Percentiles rank a stretch among this genome's conserved stretches.
These are phyloP conservation scores for Oophaga pumilio DNA, from an alignment of 2,113 vertebrate species.

Conservation along the genomic window DNA sequence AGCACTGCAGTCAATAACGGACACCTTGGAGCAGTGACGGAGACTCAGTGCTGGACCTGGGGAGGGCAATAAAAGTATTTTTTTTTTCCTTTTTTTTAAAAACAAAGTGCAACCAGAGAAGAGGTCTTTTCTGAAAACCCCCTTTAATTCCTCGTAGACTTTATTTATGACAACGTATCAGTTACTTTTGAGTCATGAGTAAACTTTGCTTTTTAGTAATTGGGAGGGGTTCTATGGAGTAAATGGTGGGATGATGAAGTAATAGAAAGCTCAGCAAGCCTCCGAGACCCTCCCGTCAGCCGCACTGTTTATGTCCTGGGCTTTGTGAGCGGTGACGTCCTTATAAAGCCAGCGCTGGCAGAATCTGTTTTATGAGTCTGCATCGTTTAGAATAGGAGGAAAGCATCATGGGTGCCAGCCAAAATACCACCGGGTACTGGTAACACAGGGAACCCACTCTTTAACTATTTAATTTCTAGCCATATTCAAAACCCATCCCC, in stretches of 20 bases:
- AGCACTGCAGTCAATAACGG: no score
- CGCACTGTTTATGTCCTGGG: constrained; percentile 35
- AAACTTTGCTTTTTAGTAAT: constrained; percentile 5
- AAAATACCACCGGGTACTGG: constrained; percentile 50
- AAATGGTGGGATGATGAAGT: neutral
- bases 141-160: no score
- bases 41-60: no score
- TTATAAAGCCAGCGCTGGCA: constrained; percentile 55
- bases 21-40: no score
- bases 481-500: neutral
- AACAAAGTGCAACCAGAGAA: no score
- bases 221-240: neutral
- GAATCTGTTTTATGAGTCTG: constrained; percentile 54
- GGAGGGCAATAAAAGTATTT: no score
- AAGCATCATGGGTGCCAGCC: constrained; percentile 47
- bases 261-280: constrained; percentile 21
- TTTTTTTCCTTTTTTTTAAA: no score
- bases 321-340: constrained; percentile 48
- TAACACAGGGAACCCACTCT: neutral
- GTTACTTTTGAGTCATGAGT: neutral
- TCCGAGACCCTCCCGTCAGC: constrained; percentile 12
- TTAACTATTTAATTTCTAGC: constrained; percentile 31
- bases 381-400: constrained; percentile 48
- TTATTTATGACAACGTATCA: neutral
- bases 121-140: no score